These are phyloP conservation scores for Propithecus deckenii DNA, from an alignment of 2,797 vertebrate genomes.

Conservation along the genomic window DNA sequence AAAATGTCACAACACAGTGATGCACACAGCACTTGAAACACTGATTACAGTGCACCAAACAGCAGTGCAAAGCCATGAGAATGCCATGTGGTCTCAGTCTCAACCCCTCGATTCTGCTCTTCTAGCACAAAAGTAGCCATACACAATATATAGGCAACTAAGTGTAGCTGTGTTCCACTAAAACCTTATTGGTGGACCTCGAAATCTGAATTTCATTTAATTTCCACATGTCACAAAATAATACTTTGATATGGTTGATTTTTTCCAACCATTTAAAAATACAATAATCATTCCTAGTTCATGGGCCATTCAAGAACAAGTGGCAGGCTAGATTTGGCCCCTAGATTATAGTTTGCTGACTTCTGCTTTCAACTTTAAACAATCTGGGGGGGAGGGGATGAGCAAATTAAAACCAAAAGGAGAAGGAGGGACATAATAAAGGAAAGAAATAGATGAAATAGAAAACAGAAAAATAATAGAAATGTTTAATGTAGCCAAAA, in stretches of 20 bases:
- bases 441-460: background rate
- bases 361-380: background rate
- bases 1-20: background rate
- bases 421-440: background rate
- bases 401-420: constrained; percentile 34
- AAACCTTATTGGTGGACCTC: background rate
- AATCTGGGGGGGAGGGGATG: background rate
- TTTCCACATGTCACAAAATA: background rate
- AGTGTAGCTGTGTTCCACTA: background rate
- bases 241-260: background rate
- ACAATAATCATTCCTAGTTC: background rate
- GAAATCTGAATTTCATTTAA: constrained; percentile 28
- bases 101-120: background rate
- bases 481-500: constrained; percentile 18
- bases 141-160: background rate
- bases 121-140: background rate
- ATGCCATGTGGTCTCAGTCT: background rate
- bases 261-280: constrained; percentile 15
- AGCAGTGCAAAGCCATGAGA: background rate
- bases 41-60: background rate
- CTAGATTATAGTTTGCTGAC: background rate
- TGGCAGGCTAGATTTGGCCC: background rate
- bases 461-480: background rate
- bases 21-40: background rate
- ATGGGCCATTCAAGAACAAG: background rate